Base-by-base conservation (phyloP, 2,797 vertebrate genomes). In the Gouania willdenowi region DNA sequence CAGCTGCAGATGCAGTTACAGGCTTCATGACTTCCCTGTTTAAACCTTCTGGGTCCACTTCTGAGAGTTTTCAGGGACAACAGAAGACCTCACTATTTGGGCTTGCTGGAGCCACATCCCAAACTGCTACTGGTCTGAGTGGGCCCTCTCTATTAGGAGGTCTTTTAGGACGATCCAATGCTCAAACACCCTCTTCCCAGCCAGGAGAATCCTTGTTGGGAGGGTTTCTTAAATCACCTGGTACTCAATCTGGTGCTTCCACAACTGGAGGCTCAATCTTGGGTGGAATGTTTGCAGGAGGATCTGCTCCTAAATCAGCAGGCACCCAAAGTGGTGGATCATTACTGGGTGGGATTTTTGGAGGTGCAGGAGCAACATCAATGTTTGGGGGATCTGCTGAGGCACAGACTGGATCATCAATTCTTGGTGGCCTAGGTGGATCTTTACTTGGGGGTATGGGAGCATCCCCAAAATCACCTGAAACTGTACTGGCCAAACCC, bases 1-100 rank as follows among this genome's bases (percentile, higher is more conserved):
- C 90, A 41, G 87, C 93, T 40, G 79, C 86, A 64, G 92, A 94
- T 72, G 82, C 88, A 51, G 84, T 98, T 68, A 90, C 93, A 65
- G 91, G 89, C 13, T 93, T 96, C 51, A 81, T 95, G 84, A 91
- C 86, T 28, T 64, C 84, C 2, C 67, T 87, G 41, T 87, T 90
- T 50, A 88, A 85, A 59, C 71, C 74, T 47, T 25, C 69, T 41
- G 18, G 57, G 56, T 14, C 33, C 53, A 64, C 87, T 35, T 29
- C 81, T 29, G 62, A 67, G 53, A 48, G 31, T 44, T 37, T 75
- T 28, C 88, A 72, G 18, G 75, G 90, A 66, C 87, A 89, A 36
- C 90, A 89, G 56, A 93, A 82, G 44, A 91, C 39, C 27, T 85
- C 86, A 2, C 66, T 89, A 45, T 92, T 93, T 70, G 86, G 84